Conservation (phyloP, 2,888 invertebrate species). For the Dexiosoma caninum region DNA sequence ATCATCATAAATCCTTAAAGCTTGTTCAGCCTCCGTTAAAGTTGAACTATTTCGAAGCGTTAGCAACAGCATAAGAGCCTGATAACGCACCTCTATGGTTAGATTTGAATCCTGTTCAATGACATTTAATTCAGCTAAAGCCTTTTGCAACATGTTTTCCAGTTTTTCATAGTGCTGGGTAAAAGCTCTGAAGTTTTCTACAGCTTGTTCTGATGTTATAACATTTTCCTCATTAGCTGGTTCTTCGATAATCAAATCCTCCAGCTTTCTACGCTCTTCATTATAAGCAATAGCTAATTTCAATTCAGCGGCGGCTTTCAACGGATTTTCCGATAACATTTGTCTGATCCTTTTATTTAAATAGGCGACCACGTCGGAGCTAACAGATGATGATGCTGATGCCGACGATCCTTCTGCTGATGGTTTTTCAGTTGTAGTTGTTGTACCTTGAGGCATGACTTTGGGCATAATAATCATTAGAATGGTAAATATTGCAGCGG, state of each 20-base stretch:
- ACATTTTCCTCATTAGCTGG: background rate
- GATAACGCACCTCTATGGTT: background rate
- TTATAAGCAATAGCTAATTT: slow-evolving; percentile 14
- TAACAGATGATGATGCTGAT: background rate
- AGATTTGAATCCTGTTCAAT: background rate
- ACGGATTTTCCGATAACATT: slow-evolving; percentile 11
- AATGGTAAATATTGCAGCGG: background rate
- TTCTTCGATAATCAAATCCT: background rate
- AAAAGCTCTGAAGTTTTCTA: slow-evolving; percentile 21
- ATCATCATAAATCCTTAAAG: background rate
- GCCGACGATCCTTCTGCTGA: background rate
- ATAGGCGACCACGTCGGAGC: background rate
- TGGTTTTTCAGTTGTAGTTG: background rate
- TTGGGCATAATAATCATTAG: background rate
- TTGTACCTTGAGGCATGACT: background rate
- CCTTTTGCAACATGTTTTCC: background rate
- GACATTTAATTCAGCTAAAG: background rate
- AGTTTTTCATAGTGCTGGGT: background rate
- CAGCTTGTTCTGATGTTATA: background rate
- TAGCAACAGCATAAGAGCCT: slow-evolving; percentile 7
- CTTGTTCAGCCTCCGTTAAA: slow-evolving; percentile 19
- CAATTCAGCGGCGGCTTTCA: background rate
- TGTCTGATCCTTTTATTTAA: slow-evolving; percentile 17
- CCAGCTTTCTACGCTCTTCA: background rate
- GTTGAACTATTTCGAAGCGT: slow-evolving; percentile 5